These are phyloP conservation scores for Neria commutata DNA, from an alignment of 2,888 invertebrate species.

Conservation along the genomic window DNA sequence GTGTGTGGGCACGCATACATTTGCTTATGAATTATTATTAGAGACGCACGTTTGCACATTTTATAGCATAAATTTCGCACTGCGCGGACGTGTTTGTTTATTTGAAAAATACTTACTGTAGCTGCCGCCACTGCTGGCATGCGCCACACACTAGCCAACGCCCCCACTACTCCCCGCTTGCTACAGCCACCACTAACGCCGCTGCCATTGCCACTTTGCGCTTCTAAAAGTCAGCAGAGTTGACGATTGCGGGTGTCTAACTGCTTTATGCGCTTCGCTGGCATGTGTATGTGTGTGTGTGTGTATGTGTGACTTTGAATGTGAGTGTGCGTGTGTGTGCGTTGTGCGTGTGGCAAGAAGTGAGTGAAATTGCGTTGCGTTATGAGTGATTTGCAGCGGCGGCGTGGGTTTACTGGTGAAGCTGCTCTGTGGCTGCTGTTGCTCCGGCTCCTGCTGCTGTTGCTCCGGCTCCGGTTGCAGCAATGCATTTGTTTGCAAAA, in stretches of 20 bases:
- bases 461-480: too few species aligned
- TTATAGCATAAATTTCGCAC: conserved; percentile 48
- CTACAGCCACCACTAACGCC: too few species aligned
- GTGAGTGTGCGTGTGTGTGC: conserved; percentile 25
- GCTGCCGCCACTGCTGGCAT: not conserved
- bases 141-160: too few species aligned
- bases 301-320: conserved; percentile 21
- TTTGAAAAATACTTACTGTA: not conserved
- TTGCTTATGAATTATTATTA: conserved; percentile 54
- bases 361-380: conserved; percentile 29
- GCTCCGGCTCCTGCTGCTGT: conserved; percentile 30
- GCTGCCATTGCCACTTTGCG: too few species aligned
- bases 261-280: not conserved
- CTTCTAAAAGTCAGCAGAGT: too few species aligned
- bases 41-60: conserved; percentile 49
- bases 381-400: conserved; percentile 22
- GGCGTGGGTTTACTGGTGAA: conserved; percentile 17
- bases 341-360: conserved; percentile 16
- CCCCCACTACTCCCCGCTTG: too few species aligned
- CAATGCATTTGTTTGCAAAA: not conserved
- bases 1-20: conserved; percentile 26
- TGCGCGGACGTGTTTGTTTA: conserved; percentile 1
- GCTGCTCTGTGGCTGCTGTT: too few species aligned
- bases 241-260: not conserved
- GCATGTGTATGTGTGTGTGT: not conserved